Base-by-base conservation (phyloP, 2,888 invertebrate genomes). In the Synergus laeviventris region DNA sequence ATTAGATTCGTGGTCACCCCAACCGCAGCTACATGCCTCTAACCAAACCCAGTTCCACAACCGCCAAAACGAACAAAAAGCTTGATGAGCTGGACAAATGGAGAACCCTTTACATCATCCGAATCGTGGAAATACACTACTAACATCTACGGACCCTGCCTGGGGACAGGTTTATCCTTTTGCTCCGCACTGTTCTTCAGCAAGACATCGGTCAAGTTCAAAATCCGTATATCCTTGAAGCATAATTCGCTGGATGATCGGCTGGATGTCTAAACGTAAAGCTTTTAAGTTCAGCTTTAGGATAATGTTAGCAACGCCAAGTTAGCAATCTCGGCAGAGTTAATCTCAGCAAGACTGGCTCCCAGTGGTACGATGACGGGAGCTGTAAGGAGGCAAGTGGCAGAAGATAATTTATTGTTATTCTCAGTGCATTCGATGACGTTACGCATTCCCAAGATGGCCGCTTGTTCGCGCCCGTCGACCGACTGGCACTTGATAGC, bases 401-500 rank as follows among this genome's bases (percentile, higher is more conserved):
- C 66, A 70, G 76, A 70, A 77, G 76, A 81, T 83, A 86, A 86
- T 88, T 87, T 86, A 86, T 88, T 84, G 83, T 88, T 85, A 81
- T 81, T 85, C 84, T 78, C 79, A 78, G 81, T 82, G 84, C 84
- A 84, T 87, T 84, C 83, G 84, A 86, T 85, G 86, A 86, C 85
- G 85, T 80, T 86, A 84, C 81, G 80, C 83, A 84, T 84, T 84
- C 82, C 81, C 87, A 89, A 89, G 86, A 89, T 90, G 90, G 90
- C 89, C 83, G 89, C 84, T 77, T 70, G 79, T 18, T 76, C 77
- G 49, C 74, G 75, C 76, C 74, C 76, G 76, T 49, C 75, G 76
- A 76, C 83, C 82, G 82, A 84, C 81, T 82, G 84, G 86, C 84
- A 81, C 85, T 86, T 86, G 87, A 87, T 86, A 90, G 87, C 89